phyloP scores from a whole-genome alignment of 2,113 vertebrate species.

The Sapajus apella region DNA sequence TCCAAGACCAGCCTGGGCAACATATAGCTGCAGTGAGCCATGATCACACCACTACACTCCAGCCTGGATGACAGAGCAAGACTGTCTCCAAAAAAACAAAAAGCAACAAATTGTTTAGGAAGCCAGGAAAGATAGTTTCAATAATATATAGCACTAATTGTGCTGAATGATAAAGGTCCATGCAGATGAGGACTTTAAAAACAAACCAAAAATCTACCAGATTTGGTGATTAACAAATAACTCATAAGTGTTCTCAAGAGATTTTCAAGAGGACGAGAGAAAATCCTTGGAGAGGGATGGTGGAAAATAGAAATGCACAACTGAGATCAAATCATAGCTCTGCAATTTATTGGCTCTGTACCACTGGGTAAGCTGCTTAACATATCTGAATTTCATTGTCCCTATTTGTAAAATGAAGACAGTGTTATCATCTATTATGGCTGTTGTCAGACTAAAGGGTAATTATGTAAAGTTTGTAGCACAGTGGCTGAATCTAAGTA shows the following conservation, averaged over 20 bases:
- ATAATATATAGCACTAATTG: background rate
- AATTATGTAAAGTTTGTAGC: background rate
- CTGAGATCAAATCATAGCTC: background rate
- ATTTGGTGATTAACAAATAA: background rate
- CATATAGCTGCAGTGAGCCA: no score
- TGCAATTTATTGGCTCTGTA: background rate
- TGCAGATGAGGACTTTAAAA: background rate
- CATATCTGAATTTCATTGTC: background rate
- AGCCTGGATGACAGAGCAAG: background rate
- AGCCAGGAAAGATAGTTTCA: background rate
- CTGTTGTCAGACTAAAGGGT: background rate
- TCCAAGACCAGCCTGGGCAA: no score
- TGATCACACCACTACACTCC: no score
- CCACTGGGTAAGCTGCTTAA: background rate
- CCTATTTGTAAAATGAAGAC: background rate
- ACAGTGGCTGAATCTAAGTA: background rate
- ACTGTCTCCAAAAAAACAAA: background rate
- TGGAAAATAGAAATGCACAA: background rate
- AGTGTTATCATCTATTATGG: background rate
- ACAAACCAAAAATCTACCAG: background rate
- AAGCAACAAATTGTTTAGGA: background rate
- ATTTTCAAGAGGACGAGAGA: background rate
- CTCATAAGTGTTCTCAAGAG: background rate
- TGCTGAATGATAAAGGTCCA: background rate
- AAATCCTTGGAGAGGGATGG: background rate